phyloP scores from a whole-genome alignment of 2,888 invertebrate species.

The Lycaena phlaeas region DNA sequence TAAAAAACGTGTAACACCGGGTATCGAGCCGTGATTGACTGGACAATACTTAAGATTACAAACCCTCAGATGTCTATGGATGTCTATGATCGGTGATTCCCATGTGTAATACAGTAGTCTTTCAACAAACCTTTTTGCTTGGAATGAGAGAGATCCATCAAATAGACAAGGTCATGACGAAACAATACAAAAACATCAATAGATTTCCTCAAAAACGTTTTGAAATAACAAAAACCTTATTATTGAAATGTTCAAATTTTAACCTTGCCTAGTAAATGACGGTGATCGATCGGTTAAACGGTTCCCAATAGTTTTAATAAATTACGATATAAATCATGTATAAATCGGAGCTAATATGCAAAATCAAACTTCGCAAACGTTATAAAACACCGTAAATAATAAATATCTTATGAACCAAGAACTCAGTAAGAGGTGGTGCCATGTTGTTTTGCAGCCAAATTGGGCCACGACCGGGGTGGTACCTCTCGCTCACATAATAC shows the following conservation, averaged over 20 bases:
- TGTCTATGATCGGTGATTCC: constrained; percentile 67
- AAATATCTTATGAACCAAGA: too few species aligned
- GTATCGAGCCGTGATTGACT: background rate
- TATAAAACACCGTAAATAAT: too few species aligned
- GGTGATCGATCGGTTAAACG: background rate
- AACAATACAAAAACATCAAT: constrained; percentile 43
- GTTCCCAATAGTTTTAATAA: background rate
- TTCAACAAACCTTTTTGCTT: constrained; percentile 35
- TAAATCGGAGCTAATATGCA: too few species aligned
- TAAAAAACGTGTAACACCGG: background rate
- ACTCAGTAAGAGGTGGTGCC: too few species aligned
- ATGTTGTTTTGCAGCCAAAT: too few species aligned
- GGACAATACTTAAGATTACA: too few species aligned
- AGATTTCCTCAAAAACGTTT: constrained; percentile 20
- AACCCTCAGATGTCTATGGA: too few species aligned
- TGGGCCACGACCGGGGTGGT: too few species aligned
- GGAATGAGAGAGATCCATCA: constrained; percentile 46
- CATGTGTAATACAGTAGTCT: constrained; percentile 71
- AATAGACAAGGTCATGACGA: constrained; percentile 47
- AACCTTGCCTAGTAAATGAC: background rate
- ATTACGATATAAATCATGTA: too few species aligned
- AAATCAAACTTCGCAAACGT: too few species aligned
- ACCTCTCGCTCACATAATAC: too few species aligned
- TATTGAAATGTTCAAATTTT: constrained; percentile 6
- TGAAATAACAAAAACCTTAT: background rate